Conservation (phyloP, 2,797 vertebrate species). For the Chiloscyllium punctatum region DNA sequence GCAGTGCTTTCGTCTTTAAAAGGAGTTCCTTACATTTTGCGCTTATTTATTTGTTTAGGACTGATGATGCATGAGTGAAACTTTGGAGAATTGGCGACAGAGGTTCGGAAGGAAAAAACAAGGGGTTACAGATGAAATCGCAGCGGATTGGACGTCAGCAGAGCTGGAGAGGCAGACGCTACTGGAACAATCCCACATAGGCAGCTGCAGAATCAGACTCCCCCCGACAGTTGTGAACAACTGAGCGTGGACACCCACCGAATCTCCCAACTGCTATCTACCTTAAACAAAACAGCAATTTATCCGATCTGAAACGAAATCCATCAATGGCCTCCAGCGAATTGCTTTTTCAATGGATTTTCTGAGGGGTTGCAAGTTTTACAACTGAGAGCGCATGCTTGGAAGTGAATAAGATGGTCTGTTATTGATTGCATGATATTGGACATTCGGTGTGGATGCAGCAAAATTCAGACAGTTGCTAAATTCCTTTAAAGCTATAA, state of each 20-base stretch:
- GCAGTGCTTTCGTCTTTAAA: neutral
- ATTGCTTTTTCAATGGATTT: neutral
- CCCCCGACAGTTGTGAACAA: neutral
- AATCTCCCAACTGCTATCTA: neutral
- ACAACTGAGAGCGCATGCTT: neutral
- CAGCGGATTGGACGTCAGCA: conserved; percentile 7
- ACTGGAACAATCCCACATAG: neutral
- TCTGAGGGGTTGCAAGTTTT: neutral
- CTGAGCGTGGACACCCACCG: neutral
- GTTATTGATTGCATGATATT: neutral
- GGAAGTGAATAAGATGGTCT: neutral
- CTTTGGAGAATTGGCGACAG: neutral
- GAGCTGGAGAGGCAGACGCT: neutral
- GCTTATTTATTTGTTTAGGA: neutral
- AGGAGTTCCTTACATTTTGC: neutral
- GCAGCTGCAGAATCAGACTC: neutral
- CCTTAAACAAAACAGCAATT: neutral
- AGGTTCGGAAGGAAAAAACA: neutral
- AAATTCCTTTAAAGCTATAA: neutral
- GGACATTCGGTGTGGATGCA: neutral
- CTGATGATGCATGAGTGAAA: neutral
- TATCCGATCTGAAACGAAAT: neutral
- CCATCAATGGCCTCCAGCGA: neutral
- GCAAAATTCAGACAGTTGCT: neutral
- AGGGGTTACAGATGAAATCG: neutral